These are phyloP conservation scores for Xestia rhomboidea DNA, from an alignment of 2,888 invertebrate genomes.

Conservation along the genomic window DNA sequence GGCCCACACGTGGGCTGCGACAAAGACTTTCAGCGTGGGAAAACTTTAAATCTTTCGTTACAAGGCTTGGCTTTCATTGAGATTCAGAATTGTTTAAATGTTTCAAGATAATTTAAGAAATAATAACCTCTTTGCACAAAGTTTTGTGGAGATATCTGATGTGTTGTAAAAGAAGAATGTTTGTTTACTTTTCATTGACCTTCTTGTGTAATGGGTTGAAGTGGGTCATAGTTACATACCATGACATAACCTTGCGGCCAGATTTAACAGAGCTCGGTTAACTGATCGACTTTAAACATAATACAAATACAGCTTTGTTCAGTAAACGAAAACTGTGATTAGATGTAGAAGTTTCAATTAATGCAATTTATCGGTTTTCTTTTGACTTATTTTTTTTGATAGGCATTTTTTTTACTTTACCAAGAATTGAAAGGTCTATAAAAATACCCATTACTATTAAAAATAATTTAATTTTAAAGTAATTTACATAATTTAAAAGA, in stretches of 20 bases:
- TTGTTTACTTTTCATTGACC: conserved; percentile 50
- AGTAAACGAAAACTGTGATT: neutral
- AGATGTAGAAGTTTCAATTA: neutral
- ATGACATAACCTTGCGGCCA: conserved; percentile 40
- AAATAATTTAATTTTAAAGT: too few species aligned
- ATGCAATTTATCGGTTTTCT: neutral
- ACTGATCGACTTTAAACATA: conserved; percentile 10
- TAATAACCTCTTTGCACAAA: neutral
- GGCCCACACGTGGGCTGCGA: conserved; percentile 20
- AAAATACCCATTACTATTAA: neutral
- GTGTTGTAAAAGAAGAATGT: conserved; percentile 32
- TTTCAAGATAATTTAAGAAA: conserved; percentile 3
- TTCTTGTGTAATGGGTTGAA: conserved; percentile 37
- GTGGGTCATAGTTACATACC: conserved; percentile 38
- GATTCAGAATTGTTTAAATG: conserved; percentile 27
- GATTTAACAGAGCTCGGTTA: conserved; percentile 27
- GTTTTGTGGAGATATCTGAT: neutral
- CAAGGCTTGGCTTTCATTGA: conserved; percentile 8
- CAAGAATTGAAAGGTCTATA: neutral
- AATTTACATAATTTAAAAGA: neutral
- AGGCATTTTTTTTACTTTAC: neutral
- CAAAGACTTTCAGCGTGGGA: conserved; percentile 6
- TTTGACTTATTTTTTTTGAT: neutral
- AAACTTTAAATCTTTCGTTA: conserved; percentile 9
- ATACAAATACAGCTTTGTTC: neutral